These are phyloP conservation scores for Piscicola geometra DNA, from an alignment of 2,888 invertebrate species.

Conservation along the genomic window DNA sequence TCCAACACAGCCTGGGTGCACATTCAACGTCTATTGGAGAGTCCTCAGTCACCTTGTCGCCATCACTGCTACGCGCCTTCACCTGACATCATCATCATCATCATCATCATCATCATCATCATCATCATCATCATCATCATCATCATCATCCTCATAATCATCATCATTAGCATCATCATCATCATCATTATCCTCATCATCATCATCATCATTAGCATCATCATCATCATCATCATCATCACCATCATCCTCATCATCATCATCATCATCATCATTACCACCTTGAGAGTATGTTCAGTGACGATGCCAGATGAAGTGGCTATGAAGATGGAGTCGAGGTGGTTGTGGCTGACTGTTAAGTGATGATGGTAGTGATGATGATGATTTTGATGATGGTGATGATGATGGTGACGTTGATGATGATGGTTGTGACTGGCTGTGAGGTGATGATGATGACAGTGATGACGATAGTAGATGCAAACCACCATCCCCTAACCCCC, in stretches of 20 bases:
- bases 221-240: constrained; percentile 73
- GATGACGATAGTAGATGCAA: too few relatives aligned
- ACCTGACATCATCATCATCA: neutral
- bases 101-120: neutral
- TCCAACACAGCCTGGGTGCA: constrained; percentile 84
- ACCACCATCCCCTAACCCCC: too few relatives aligned
- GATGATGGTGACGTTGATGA: too few relatives aligned
- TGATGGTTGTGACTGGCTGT: too few relatives aligned
- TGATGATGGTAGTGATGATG: too few relatives aligned
- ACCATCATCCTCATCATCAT: constrained; percentile 48
- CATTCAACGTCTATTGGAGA: constrained; percentile 68
- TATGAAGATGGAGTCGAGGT: constrained; percentile 77
- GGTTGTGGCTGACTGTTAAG: constrained; percentile 31
- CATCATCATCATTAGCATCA: constrained; percentile 83
- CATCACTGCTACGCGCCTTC: constrained; percentile 58
- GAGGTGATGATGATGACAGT: too few relatives aligned
- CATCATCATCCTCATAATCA: neutral
- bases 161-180: neutral
- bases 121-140: neutral
- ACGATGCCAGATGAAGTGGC: constrained; percentile 82
- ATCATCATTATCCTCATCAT: constrained; percentile 50
- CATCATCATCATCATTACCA: constrained; percentile 47
- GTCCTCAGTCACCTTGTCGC: constrained; percentile 49
- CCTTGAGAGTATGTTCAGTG: constrained; percentile 81
- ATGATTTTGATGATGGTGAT: too few relatives aligned